A percentile compares a stretch with the other conserved stretches of the same genome.
These are phyloP conservation scores for Rosalia funebris DNA, from an alignment of 2,888 invertebrate species.

Conservation along the genomic window DNA sequence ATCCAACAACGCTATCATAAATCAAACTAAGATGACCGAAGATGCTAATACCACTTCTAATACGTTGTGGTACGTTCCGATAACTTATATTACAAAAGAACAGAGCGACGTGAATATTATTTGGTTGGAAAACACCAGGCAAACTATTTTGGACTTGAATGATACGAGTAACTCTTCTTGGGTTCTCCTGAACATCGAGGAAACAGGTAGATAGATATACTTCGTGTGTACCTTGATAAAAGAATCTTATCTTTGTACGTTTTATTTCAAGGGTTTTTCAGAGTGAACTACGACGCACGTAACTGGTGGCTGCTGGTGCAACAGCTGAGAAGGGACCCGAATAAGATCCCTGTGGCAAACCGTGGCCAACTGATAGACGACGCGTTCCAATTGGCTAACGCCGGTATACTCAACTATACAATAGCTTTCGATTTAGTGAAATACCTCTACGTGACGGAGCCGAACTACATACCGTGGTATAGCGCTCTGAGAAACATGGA, in stretches of 20 bases:
- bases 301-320: constrained; percentile 69
- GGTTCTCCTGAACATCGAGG: constrained; percentile 72
- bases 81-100: constrained; percentile 64
- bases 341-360: constrained; percentile 69
- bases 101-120: constrained; percentile 42
- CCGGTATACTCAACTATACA: constrained; percentile 68
- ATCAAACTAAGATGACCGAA: constrained; percentile 65
- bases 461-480: constrained; percentile 76
- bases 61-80: constrained; percentile 70
- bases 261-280: constrained; percentile 67
- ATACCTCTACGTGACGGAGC: constrained; percentile 72
- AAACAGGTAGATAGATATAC: constrained; percentile 64
- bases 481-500: constrained; percentile 69
- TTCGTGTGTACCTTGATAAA: too few species aligned
- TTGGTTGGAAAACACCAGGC: constrained; percentile 53
- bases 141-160: constrained; percentile 52
- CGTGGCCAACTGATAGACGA: constrained; percentile 80
- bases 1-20: constrained; percentile 62
- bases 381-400: constrained; percentile 73
- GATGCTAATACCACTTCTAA: constrained; percentile 45
- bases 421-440: constrained; percentile 72
- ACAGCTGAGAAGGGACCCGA: constrained; percentile 61
- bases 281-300: constrained; percentile 71
- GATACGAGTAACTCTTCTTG: constrained; percentile 61
- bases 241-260: too few species aligned